These are phyloP conservation scores for Pseudois nayaur DNA, from an alignment of 2,113 vertebrate species.

Conservation along the genomic window DNA sequence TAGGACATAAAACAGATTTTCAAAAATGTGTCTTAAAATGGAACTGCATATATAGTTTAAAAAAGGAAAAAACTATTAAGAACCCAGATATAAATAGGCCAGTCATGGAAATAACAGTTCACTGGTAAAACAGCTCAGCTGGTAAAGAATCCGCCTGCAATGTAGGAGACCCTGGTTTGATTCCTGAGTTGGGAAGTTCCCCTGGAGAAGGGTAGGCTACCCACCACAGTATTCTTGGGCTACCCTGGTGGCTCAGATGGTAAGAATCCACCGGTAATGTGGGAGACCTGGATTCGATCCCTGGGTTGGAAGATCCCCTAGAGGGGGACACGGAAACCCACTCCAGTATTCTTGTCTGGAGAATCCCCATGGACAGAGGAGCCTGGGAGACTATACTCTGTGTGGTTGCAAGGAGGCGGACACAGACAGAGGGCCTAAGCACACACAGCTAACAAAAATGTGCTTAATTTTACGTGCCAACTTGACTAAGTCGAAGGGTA, in stretches of 20 bases:
- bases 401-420: accelerated
- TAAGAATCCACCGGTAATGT: background rate
- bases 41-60: background rate
- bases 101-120: background rate
- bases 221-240: background rate
- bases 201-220: background rate
- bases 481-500: background rate
- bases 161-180: background rate
- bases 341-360: background rate
- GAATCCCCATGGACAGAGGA: background rate
- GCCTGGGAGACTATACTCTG: background rate
- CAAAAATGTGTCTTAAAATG: background rate
- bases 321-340: background rate
- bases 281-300: background rate
- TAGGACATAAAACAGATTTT: background rate
- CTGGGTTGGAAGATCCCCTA: background rate
- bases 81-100: background rate
- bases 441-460: background rate
- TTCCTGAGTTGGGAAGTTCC: background rate
- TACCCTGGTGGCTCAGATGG: background rate
- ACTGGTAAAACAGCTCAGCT: background rate
- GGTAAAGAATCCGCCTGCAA: background rate
- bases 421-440: background rate
- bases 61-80: background rate
- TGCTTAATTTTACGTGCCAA: background rate